Evolutionary conservation across 2,888 invertebrate species (phyloP), one percentile per base, ranked within the genome.

Genomic region (Leucania comma): DNA sequence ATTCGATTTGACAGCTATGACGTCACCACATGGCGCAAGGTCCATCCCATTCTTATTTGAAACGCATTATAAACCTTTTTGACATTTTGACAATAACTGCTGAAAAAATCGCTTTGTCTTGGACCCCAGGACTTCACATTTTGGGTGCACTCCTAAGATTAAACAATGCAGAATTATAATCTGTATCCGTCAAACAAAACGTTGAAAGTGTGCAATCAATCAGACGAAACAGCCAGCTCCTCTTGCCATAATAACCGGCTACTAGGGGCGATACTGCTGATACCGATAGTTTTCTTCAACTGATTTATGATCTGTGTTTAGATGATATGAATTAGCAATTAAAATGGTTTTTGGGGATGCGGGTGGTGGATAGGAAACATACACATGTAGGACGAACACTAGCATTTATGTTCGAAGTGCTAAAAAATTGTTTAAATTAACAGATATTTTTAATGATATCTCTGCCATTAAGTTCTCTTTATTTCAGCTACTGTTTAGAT

Each of bases 171-270:
- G 24, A 57, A 50, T 58, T 58, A 29, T 46, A 32, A 35, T 62
- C 46, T 22, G 57, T 66, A 51, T 12, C 24, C 29, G 57, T 60
- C 63, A 61, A 64, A 68, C 72, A 62, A 72, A 68, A 64, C 64
- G 35, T 29, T 53, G 57, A 51, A 59, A 59, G 59, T 46, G 50
- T 75, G 77, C 60, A 76, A 78, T 77, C 68, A 78, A 68, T 72
- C 78, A 68, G 72, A 58, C 64, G 56, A 68, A 77, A 61, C 63
- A 69, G 53, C 22, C 71, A 46, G 60, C 29, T 35, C 56, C 67
- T 76, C 77, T 50, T 68, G 26, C 56, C 59, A 65, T 50, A 58
- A 61, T 65, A 53, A 76, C 64, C 35, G 22, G 17, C 9, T 0
- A n/a, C 26, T 69, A 75, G 76, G 75, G 69, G n/a, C n/a, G 29